Evolutionary conservation across 2,888 invertebrate species (phyloP).

Genomic region (Tetanocera ferruginea): DNA sequence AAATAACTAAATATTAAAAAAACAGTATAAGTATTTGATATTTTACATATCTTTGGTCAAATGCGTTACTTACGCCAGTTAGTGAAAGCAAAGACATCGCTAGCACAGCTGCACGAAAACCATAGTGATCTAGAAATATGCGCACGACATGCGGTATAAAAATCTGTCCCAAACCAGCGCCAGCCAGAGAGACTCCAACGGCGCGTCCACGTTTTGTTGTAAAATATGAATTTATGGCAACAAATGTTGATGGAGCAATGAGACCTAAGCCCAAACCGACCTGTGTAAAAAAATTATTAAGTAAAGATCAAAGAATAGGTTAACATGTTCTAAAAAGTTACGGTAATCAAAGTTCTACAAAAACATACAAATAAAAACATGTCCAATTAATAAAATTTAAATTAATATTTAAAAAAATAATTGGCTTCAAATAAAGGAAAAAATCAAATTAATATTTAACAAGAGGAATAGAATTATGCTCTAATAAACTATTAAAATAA

Average conservation of each 20-base stretch:
- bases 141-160: constrained; percentile 80
- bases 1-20: constrained; percentile 69
- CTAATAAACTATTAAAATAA: too few species aligned
- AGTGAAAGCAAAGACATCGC: constrained; percentile 76
- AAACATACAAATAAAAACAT: too few species aligned
- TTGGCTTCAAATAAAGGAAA: neutral
- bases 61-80: constrained; percentile 73
- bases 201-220: constrained; percentile 77
- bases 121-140: constrained; percentile 76
- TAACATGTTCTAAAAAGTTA: too few species aligned
- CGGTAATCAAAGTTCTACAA: too few species aligned
- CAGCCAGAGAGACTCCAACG: constrained; percentile 82
- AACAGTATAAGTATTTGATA: neutral
- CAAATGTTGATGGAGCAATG: constrained; percentile 79
- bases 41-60: neutral
- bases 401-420: too few species aligned
- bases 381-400: neutral
- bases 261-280: constrained; percentile 78
- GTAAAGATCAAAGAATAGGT: too few species aligned
- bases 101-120: constrained; percentile 76
- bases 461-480: neutral
- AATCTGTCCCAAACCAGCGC: constrained; percentile 82
- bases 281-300: constrained; percentile 58
- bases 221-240: constrained; percentile 81
- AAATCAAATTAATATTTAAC: neutral